These are phyloP conservation scores for Siphlonurus alternatus DNA, from an alignment of 2,888 invertebrate genomes.

Conservation along the genomic window DNA sequence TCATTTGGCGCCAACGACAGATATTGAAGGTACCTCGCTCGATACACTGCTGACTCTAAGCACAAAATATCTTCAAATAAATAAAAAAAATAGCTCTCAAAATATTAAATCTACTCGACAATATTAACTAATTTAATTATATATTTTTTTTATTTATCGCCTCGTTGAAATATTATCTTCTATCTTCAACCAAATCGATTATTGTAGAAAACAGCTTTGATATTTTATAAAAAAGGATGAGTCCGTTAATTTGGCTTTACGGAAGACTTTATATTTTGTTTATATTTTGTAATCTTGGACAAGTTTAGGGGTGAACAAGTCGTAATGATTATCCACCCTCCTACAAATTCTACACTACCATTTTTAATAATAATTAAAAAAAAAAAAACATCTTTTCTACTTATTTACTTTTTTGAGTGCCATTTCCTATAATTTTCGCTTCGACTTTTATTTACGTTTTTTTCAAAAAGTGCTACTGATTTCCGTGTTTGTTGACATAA, in stretches of 20 bases:
- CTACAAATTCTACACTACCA: neutral
- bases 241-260: no score
- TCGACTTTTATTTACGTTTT: neutral
- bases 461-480: neutral
- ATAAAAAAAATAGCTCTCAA: no score
- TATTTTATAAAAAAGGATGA: no score
- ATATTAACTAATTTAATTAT: no score
- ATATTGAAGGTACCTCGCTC: conserved; percentile 2
- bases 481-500: neutral
- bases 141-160: neutral
- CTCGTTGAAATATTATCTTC: neutral
- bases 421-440: neutral
- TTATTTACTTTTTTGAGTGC: neutral
- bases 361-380: neutral
- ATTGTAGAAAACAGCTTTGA: neutral
- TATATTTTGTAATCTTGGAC: neutral
- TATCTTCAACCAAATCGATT: neutral
- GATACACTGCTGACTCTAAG: neutral
- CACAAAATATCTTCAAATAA: no score
- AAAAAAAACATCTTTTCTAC: neutral
- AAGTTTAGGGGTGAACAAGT: neutral
- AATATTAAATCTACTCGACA: no score
- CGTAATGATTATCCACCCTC: neutral
- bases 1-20: conserved; percentile 8
- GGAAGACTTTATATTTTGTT: no score